phyloP scores from a whole-genome alignment of 2,888 invertebrate genomes.

The Drosophila dives region DNA sequence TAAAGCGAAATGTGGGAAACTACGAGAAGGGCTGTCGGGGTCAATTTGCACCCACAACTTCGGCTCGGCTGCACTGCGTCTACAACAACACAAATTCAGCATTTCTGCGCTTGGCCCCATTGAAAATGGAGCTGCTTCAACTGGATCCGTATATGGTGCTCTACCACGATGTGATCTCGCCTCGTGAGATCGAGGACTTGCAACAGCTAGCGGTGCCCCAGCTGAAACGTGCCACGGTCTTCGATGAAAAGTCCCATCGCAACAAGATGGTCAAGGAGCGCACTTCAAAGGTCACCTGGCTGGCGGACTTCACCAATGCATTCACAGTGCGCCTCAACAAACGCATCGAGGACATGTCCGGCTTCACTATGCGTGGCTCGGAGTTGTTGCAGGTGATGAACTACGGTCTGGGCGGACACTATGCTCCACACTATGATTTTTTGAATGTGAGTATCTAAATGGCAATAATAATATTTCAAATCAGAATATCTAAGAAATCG shows the following conservation, averaged over 20 bases:
- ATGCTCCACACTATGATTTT: slow-evolving; percentile 79
- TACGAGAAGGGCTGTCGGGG: slow-evolving; percentile 79
- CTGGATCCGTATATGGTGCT: slow-evolving; percentile 81
- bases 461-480: background rate
- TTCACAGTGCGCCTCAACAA: slow-evolving; percentile 62
- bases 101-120: slow-evolving; percentile 77
- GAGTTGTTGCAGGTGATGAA: slow-evolving; percentile 82
- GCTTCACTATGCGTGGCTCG: slow-evolving; percentile 70
- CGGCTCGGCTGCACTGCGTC: slow-evolving; percentile 63
- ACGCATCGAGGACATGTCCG: slow-evolving; percentile 80
- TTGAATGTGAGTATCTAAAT: slow-evolving; percentile 72
- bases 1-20: accelerated
- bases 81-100: slow-evolving; percentile 78
- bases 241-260: slow-evolving; percentile 11
- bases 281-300: slow-evolving; percentile 82
- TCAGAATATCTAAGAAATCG: background rate
- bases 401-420: slow-evolving; percentile 83
- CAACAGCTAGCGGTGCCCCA: slow-evolving; percentile 65
- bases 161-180: slow-evolving; percentile 76
- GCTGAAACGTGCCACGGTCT: slow-evolving; percentile 77
- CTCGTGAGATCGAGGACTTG: slow-evolving; percentile 71
- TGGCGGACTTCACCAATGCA: slow-evolving; percentile 56
- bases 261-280: slow-evolving; percentile 58
- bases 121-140: slow-evolving; percentile 79
- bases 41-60: slow-evolving; percentile 36